A percentile compares a stretch with the other conserved stretches of the same genome.
These are phyloP conservation scores for Megathymus violae DNA, from an alignment of 1,140 invertebrate species.

Conservation along the genomic window DNA sequence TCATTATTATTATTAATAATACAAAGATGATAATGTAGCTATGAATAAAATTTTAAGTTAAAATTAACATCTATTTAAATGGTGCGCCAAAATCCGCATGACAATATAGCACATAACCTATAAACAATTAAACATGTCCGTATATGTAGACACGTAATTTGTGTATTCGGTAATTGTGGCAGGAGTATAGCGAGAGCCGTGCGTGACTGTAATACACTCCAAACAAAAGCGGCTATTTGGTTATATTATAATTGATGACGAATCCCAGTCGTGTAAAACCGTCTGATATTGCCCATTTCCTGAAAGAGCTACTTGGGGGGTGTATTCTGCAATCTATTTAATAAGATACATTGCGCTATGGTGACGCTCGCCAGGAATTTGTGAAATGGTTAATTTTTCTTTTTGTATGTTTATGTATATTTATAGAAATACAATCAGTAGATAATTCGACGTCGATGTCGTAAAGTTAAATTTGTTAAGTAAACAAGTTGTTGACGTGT, in stretches of 20 bases:
- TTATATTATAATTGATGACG: constrained; percentile 63
- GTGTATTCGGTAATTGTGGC: constrained; percentile 67
- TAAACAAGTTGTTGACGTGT: too few species aligned
- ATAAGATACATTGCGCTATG: constrained; percentile 13
- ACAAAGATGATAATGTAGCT: too few species aligned
- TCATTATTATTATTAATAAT: too few species aligned
- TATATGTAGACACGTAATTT: constrained; percentile 56
- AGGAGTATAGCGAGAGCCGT: constrained; percentile 55
- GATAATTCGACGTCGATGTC: too few species aligned
- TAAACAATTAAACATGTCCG: constrained; percentile 62
- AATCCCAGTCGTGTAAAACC: constrained; percentile 53
- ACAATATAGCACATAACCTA: constrained; percentile 51
- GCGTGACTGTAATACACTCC: constrained; percentile 66
- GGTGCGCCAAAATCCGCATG: constrained; percentile 37
- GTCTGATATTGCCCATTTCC: constrained; percentile 57
- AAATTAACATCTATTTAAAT: constrained; percentile 30
- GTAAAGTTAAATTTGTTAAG: too few species aligned
- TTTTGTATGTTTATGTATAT: too few species aligned
- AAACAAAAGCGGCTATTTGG: constrained; percentile 59
- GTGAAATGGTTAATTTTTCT: neutral
- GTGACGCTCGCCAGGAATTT: neutral
- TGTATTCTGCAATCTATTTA: constrained; percentile 45
- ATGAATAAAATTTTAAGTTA: too few species aligned
- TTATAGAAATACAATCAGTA: too few species aligned
- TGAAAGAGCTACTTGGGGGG: constrained; percentile 47